Percentiles rank a stretch among this genome's conserved stretches.
phyloP scores from a whole-genome alignment of 2,888 invertebrate genomes.

The Drosophila maculinotata region DNA sequence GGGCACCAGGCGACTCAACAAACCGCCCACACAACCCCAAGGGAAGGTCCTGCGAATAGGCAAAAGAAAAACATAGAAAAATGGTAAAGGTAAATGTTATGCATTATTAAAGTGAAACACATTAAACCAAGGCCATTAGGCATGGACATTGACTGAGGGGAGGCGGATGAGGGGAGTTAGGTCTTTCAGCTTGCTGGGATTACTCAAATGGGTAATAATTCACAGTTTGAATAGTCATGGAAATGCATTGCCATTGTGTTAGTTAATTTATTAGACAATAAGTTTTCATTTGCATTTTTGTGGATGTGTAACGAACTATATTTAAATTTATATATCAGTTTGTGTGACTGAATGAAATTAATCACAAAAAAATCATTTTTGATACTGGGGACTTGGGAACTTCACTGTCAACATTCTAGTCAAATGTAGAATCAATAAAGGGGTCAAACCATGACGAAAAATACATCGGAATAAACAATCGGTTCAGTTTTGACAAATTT shows the following conservation, averaged over 20 bases:
- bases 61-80: slow-evolving; percentile 13
- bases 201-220: slow-evolving; percentile 49
- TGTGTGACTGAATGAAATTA: too few relatives aligned
- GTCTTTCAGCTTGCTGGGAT: slow-evolving; percentile 25
- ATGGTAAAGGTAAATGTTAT: slow-evolving; percentile 59
- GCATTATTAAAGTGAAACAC: slow-evolving; percentile 77
- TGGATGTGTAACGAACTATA: too few relatives aligned
- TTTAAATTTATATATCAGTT: too few relatives aligned
- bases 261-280: slow-evolving; percentile 25
- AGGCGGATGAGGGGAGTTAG: neutral
- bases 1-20: slow-evolving; percentile 88
- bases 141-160: slow-evolving; percentile 26
- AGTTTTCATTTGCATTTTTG: slow-evolving; percentile 2
- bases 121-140: slow-evolving; percentile 74
- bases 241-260: slow-evolving; percentile 13
- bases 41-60: slow-evolving; percentile 88
- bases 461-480: too few relatives aligned
- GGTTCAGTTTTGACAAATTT: too few relatives aligned
- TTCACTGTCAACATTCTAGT: too few relatives aligned
- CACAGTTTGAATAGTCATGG: slow-evolving; percentile 49
- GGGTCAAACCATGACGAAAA: too few relatives aligned
- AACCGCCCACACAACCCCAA: slow-evolving; percentile 89
- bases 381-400: too few relatives aligned
- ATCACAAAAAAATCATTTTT: too few relatives aligned
- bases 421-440: too few relatives aligned